Evolutionary conservation across 2,888 invertebrate genomes (phyloP), one percentile per base, ranked within the genome.

Genomic region (Chalcis sispes): DNA sequence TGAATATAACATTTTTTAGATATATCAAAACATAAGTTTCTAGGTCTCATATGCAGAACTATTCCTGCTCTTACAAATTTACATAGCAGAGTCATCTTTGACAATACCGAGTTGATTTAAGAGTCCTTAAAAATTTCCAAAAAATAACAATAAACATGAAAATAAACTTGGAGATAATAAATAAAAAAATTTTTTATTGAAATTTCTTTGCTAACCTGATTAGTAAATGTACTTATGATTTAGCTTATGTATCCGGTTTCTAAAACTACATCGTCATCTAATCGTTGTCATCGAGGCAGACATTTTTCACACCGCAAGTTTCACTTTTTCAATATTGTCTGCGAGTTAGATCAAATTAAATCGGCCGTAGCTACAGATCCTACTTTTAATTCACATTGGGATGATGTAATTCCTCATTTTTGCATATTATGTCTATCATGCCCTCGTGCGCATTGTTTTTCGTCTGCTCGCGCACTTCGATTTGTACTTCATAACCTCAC

Each of bases 341-440:
- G 18, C 8, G n/a, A n/a, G n/a, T n/a, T n/a, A n/a, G n/a, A n/a
- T n/a, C n/a, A 15, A 10, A 8, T 42, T 8, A 42, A 13, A 8
- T 8, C 15, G 8, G 15, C 25, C 10, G 8, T n/a, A 4, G n/a
- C 29, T 7, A 15, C 15, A 25, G 10, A 7, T n/a, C 56, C 13
- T 20, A 10, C 40, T 15, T 25, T 4, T 46, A 23, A 3, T 54
- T 71, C 65, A 75, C 40, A 48, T 69, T 29, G 64, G 42, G 13
- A 61, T 77, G 66, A 66, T 74, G 74, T 74, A 77, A 77, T 77
- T 73, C 59, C 20, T 54, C 70, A 74, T 71, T 74, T 73, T 77
- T 27, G 46, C 65, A 58, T 70, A 25, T 27, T n/a, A 8, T 52
- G n/a, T n/a, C n/a, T n/a, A n/a, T n/a, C n/a, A 18, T 18, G 15